Evolutionary conservation across 2,888 invertebrate genomes (phyloP), one percentile per base, ranked within the genome.

Genomic region (Charanyca ferruginea): DNA sequence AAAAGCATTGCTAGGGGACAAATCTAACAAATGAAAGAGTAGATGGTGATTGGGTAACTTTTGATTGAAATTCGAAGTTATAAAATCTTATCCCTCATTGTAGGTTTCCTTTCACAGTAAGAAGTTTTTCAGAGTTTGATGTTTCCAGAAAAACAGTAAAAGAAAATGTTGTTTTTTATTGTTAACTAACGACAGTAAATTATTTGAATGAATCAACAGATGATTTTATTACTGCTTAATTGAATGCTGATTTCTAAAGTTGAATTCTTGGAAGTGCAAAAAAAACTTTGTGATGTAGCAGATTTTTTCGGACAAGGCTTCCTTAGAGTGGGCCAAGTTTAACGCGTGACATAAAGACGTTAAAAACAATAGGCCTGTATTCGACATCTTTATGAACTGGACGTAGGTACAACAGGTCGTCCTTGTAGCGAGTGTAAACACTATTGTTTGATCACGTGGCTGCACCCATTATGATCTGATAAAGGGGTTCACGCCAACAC

Each of bases 381-480:
- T 86, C 79, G 70, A 89, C 87, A 85, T 90, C 85, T 89, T 82
- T 82, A 83, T 75, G 82, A 80, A 83, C 73, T 88, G 84, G 85
- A 83, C 84, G 85, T 87, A 82, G 73, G 80, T 83, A 87, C 82
- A 85, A 85, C 83, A 87, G 80, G 83, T 84, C 83, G 92, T 92
- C 91, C 92, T 93, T 93, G 91, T 86, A 78, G 70, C 81, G 77
- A 93, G 85, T 90, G 90, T 92, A 94, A 94, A 94, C 93, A 93
- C 92, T 88, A 92, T 94, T 94, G 94, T 94, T 93, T 89, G 83
- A 90, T 93, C 93, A 93, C 93, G 92, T 93, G 93, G 91, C 87
- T 85, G 85, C 84, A 81, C 84, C 88, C 86, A 93, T 92, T 92
- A 94, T 91, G 86, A 90, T 91, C 89, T 90, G 90, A 91, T 91